Evolutionary conservation across 2,888 invertebrate genomes (phyloP).

Genomic region (Sipunculus nudus): DNA sequence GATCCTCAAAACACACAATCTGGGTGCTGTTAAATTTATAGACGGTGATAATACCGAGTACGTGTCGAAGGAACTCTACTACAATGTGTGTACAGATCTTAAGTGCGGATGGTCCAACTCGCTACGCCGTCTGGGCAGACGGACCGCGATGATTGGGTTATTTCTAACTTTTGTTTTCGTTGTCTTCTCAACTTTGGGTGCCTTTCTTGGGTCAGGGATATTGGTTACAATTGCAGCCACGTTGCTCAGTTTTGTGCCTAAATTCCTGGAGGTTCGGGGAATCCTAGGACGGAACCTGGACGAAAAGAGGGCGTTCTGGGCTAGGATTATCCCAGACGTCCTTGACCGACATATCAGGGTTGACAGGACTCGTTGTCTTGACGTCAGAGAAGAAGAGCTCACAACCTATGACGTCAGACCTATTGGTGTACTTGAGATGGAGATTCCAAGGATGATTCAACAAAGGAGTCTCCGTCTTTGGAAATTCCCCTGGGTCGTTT

Average conservation of each 20-base stretch:
- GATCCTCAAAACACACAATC: constrained; percentile 42
- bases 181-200: constrained; percentile 23
- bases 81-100: constrained; percentile 41
- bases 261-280: constrained; percentile 23
- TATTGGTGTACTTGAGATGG: constrained; percentile 40
- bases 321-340: constrained; percentile 40
- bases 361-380: constrained; percentile 33
- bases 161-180: constrained; percentile 34
- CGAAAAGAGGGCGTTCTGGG: constrained; percentile 32
- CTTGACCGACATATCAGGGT: constrained; percentile 41
- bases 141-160: constrained; percentile 22
- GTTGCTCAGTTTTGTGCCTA: constrained; percentile 27
- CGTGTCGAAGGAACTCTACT: constrained; percentile 44
- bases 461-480: constrained; percentile 35
- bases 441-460: constrained; percentile 30
- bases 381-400: constrained; percentile 34
- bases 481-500: constrained; percentile 44
- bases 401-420: constrained; percentile 46
- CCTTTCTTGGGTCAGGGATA: constrained; percentile 27
- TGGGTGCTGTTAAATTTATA: constrained; percentile 46
- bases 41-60: constrained; percentile 45
- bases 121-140: constrained; percentile 23
- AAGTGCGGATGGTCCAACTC: constrained; percentile 37
- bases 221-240: constrained; percentile 19
- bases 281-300: not conserved